Conservation (phyloP, 2,888 invertebrate species). For the Lasioglossum zephyrum region DNA sequence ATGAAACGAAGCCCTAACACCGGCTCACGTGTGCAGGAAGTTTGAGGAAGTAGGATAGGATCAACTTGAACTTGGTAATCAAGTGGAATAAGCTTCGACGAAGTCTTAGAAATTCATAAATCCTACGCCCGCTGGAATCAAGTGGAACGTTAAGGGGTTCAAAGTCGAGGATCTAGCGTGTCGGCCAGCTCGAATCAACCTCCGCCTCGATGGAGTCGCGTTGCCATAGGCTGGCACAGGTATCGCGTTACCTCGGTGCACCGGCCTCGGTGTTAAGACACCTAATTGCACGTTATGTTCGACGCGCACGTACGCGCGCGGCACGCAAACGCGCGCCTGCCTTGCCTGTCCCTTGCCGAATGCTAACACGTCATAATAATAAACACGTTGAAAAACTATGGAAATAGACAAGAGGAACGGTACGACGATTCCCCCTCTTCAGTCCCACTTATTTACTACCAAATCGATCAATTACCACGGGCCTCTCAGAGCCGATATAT, state of each 20-base stretch:
- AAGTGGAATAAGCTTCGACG: not conserved
- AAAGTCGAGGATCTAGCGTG: slow-evolving; percentile 49
- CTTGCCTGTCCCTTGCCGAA: slow-evolving; percentile 50
- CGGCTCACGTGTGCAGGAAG: not conserved
- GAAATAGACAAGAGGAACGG: not conserved
- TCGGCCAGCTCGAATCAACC: slow-evolving; percentile 40
- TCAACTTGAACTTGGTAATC: not conserved
- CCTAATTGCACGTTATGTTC: slow-evolving; percentile 73
- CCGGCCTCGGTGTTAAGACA: slow-evolving; percentile 69
- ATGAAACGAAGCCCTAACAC: not conserved
- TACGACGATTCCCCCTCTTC: not conserved
- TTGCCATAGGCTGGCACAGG: slow-evolving; percentile 48
- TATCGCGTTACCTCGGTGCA: slow-evolving; percentile 69
- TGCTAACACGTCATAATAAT: slow-evolving; percentile 18
- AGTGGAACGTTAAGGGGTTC: slow-evolving; percentile 31
- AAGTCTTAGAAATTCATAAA: slow-evolving; percentile 11
- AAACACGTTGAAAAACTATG: not conserved
- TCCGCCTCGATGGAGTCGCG: slow-evolving; percentile 43
- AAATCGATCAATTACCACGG: not conserved
- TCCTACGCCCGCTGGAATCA: not conserved
- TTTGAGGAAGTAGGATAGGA: not conserved
- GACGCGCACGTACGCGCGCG: slow-evolving; percentile 52
- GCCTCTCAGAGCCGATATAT: not conserved
- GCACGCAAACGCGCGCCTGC: slow-evolving; percentile 34
- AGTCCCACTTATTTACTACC: not conserved